Evolutionary conservation across 2,797 vertebrate species (phyloP).

Genomic region (Trichosurus vulpecula): DNA sequence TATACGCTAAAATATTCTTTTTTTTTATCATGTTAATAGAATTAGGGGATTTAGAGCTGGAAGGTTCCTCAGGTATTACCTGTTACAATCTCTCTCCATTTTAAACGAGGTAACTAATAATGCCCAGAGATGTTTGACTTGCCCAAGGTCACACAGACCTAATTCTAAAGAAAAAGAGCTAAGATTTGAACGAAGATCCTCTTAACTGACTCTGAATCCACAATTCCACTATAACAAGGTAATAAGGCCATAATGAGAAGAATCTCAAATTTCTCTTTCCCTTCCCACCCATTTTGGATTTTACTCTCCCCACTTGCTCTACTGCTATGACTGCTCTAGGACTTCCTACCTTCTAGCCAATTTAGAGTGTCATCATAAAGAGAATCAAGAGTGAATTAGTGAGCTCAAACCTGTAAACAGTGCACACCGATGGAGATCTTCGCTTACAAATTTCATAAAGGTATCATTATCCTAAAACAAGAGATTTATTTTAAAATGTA

Average conservation of each 20-base stretch:
- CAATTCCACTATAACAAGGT: not conserved
- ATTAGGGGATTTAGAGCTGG: not conserved
- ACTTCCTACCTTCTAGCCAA: conserved; percentile 31
- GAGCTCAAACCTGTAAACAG: conserved; percentile 71
- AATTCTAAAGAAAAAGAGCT: not conserved
- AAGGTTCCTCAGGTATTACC: not conserved
- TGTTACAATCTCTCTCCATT: not conserved
- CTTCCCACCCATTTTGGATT: not conserved
- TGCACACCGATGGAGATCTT: conserved; percentile 62
- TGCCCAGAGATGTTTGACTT: not conserved
- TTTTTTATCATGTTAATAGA: not conserved
- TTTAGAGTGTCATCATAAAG: conserved; percentile 29
- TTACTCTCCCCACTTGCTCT: conserved; percentile 1
- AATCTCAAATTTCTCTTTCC: not conserved
- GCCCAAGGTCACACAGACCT: not conserved
- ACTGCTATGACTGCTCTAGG: conserved; percentile 20
- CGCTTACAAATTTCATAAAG: conserved; percentile 67
- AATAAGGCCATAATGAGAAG: not conserved
- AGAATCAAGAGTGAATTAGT: conserved; percentile 31
- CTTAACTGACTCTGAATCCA: not conserved
- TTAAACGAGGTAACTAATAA: not conserved
- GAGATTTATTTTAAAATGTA: conserved; percentile 48
- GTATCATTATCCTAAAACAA: conserved; percentile 75
- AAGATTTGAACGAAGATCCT: not conserved
- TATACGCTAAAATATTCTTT: not conserved